These are phyloP conservation scores for Papilio machaon DNA, from an alignment of 1,140 invertebrate species.

Conservation along the genomic window DNA sequence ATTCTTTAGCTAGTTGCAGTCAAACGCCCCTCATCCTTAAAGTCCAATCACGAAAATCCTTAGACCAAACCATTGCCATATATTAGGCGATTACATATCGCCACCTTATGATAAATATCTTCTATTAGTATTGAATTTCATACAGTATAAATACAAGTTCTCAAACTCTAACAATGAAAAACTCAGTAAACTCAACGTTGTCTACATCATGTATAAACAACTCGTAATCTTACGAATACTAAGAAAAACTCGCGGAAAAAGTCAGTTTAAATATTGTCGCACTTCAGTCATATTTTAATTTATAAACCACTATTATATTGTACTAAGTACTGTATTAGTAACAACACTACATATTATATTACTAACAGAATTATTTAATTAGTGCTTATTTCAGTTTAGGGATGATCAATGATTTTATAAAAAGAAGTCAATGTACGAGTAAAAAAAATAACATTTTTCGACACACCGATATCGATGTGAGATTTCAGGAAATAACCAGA, in stretches of 20 bases:
- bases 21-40: constrained; percentile 6
- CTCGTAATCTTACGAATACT: constrained; percentile 45
- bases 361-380: background rate
- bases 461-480: no score
- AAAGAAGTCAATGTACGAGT: no score
- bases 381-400: background rate
- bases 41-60: background rate
- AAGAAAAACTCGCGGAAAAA: constrained; percentile 42
- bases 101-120: constrained; percentile 14
- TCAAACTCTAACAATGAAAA: constrained; percentile 66
- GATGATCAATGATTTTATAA: background rate
- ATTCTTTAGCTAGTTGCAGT: background rate
- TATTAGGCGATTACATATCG: background rate
- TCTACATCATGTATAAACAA: constrained; percentile 49
- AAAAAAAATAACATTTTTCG: no score
- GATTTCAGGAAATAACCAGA: no score
- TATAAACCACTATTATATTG: constrained; percentile 60
- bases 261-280: constrained; percentile 64
- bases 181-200: constrained; percentile 62
- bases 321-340: constrained; percentile 55
- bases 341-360: constrained; percentile 24
- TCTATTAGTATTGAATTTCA: constrained; percentile 19
- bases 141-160: constrained; percentile 58
- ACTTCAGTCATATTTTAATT: constrained; percentile 67
- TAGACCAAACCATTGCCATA: background rate